phyloP scores from a whole-genome alignment of 2,113 vertebrate species.

The Podocnemis expansa region DNA sequence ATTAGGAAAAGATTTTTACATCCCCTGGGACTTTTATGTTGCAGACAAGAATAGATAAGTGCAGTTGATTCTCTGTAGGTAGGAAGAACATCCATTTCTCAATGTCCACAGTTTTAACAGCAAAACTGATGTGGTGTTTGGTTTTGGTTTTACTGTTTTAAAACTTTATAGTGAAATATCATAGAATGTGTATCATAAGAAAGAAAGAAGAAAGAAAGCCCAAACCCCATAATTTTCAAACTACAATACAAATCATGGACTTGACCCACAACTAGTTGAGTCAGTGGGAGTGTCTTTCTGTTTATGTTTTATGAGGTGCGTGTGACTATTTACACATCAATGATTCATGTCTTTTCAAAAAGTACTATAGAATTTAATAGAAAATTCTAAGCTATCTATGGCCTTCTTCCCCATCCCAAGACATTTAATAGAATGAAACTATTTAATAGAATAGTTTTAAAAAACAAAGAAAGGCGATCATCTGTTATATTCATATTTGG shows the following conservation, averaged over 20 bases:
- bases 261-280: constrained; percentile 32
- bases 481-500: constrained; percentile 34
- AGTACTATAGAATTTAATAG: constrained; percentile 20
- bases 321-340: neutral
- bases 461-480: constrained; percentile 24
- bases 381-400: neutral
- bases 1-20: constrained; percentile 57
- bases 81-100: constrained; percentile 37
- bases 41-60: constrained; percentile 49
- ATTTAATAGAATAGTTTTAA: neutral
- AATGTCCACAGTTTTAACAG: constrained; percentile 31
- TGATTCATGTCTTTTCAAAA: constrained; percentile 47
- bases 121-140: constrained; percentile 16
- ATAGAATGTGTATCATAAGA: constrained; percentile 13
- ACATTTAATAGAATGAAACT: neutral
- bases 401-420: neutral
- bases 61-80: constrained; percentile 24
- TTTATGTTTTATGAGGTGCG: constrained; percentile 14
- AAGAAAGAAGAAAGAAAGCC: neutral
- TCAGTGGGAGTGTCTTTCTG: constrained; percentile 43
- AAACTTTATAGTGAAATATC: constrained; percentile 26
- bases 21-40: constrained; percentile 53
- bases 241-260: constrained; percentile 39
- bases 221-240: neutral
- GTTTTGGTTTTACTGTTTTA: constrained; percentile 56